Percentiles rank a stretch among this genome's conserved stretches.
phyloP scores from a whole-genome alignment of 2,888 invertebrate genomes.

The Trachelus stipa region DNA sequence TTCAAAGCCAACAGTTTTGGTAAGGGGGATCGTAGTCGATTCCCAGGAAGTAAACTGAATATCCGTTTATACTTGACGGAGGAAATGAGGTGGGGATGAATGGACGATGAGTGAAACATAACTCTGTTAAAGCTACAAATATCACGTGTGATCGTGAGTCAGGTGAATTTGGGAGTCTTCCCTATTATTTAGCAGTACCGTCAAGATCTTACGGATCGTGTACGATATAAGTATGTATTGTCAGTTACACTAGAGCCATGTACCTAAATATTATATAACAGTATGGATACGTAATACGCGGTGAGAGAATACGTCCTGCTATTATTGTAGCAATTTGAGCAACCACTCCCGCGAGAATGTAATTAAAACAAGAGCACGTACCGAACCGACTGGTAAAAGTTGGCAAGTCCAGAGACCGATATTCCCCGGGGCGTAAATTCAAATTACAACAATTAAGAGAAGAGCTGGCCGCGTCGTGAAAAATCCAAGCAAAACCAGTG shows the following conservation, averaged over 20 bases:
- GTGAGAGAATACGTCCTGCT: neutral
- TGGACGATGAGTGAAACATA: neutral
- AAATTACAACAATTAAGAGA: neutral
- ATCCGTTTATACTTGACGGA: neutral
- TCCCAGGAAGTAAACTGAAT: neutral
- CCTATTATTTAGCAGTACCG: neutral
- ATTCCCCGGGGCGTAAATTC: neutral
- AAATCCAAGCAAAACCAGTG: neutral
- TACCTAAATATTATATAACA: neutral
- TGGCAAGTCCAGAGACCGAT: neutral
- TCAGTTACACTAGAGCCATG: neutral
- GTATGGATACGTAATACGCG: neutral
- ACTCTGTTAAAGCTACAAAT: neutral
- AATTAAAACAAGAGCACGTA: neutral
- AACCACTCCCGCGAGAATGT: neutral
- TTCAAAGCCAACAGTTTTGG: neutral
- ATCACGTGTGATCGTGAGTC: neutral
- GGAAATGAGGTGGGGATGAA: neutral
- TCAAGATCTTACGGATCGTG: neutral
- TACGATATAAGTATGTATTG: neutral
- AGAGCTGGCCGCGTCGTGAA: neutral
- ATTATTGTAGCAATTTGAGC: neutral
- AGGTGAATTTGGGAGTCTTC: neutral
- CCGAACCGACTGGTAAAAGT: neutral
- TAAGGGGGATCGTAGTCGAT: neutral